These are phyloP conservation scores for Rousettus madagascariensis DNA, from an alignment of 2,797 vertebrate genomes.

Conservation along the genomic window DNA sequence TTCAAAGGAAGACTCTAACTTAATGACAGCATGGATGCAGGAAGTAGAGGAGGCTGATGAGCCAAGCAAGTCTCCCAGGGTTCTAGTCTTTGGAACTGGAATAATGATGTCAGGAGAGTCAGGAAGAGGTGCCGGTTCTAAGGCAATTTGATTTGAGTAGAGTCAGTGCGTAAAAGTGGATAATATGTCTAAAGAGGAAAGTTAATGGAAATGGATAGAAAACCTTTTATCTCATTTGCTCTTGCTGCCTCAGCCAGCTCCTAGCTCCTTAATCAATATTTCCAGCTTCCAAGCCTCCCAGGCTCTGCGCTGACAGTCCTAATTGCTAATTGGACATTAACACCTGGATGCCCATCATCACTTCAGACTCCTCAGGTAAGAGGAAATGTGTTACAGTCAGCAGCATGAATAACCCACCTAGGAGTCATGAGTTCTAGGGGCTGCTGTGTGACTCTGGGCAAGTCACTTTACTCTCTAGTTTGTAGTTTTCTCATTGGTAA, in stretches of 20 bases:
- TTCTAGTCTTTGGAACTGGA: constrained; percentile 1
- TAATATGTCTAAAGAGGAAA: constrained; percentile 51
- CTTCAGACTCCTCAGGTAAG: background rate
- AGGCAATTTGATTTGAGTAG: constrained; percentile 53
- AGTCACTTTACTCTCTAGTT: background rate
- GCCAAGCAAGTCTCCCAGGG: background rate
- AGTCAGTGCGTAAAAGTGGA: background rate
- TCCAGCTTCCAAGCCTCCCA: background rate
- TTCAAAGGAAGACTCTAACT: background rate
- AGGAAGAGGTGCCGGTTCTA: background rate
- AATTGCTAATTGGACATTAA: constrained; percentile 22
- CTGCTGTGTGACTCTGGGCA: background rate
- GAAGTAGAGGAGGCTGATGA: background rate
- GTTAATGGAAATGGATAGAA: constrained; percentile 68
- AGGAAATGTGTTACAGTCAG: background rate
- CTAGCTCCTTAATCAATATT: constrained; percentile 57
- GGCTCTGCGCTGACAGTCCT: constrained; percentile 14
- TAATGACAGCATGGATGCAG: background rate
- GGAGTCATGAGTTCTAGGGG: background rate
- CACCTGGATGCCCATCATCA: background rate
- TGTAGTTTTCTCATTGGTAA: background rate
- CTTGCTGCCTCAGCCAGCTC: background rate
- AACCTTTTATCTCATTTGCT: constrained; percentile 63
- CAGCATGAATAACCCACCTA: background rate
- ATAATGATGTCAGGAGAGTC: background rate